Conservation (phyloP, 2,113 vertebrate genomes). For the Conger conger region DNA sequence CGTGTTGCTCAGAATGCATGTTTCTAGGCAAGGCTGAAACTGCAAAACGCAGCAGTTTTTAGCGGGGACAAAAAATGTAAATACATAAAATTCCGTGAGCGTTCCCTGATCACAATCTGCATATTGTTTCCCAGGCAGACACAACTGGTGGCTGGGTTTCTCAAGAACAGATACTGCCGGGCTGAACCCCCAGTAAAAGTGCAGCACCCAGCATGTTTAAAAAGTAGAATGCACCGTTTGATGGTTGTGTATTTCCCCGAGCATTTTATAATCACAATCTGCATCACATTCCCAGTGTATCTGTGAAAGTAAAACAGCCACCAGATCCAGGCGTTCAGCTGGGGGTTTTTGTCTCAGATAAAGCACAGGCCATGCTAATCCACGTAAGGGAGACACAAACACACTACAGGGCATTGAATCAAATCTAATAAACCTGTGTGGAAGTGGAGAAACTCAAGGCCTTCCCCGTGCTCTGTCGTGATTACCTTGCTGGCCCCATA, state of each 20-base stretch:
- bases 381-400: conserved; percentile 35
- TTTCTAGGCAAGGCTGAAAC: background rate
- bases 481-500: conserved; percentile 33
- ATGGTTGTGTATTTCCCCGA: conserved; percentile 26
- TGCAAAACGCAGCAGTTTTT: background rate
- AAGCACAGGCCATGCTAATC: conserved; percentile 48
- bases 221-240: conserved; percentile 23
- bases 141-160: conserved; percentile 9
- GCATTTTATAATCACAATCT: conserved; percentile 39
- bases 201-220: conserved; percentile 37
- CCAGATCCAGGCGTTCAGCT: conserved; percentile 29
- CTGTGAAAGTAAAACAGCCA: conserved; percentile 25
- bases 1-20: background rate
- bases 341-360: conserved; percentile 39
- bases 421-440: conserved; percentile 39
- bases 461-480: conserved; percentile 30
- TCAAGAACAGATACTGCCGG: conserved; percentile 36
- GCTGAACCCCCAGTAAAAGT: conserved; percentile 38
- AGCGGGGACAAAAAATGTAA: background rate
- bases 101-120: background rate
- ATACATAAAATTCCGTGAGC: background rate
- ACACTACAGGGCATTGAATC: conserved; percentile 39
- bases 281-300: conserved; percentile 40
- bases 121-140: background rate
- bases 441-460: conserved; percentile 29